These are phyloP conservation scores for Austrolebias charrua DNA, from an alignment of 2,797 vertebrate genomes.

Conservation along the genomic window DNA sequence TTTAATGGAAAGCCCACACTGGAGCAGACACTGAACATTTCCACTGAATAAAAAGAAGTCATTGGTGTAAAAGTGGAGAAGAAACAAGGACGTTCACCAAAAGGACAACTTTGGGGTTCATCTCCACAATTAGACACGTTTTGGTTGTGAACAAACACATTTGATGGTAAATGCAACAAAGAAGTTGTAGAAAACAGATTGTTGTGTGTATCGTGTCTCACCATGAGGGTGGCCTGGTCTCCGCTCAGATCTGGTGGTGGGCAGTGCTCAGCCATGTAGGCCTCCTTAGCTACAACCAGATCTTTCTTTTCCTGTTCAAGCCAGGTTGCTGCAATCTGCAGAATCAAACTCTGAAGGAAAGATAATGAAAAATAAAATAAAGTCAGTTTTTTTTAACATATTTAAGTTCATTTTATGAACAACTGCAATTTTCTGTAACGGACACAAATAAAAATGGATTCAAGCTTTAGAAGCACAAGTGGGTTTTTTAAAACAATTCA, in stretches of 20 bases:
- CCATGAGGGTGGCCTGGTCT: conserved; percentile 77
- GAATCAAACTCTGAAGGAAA: conserved; percentile 80
- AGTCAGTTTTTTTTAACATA: neutral
- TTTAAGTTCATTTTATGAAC: neutral
- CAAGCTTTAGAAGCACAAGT: no score
- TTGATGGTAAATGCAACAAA: no score
- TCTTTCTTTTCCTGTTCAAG: conserved; percentile 65
- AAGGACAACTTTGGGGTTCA: no score
- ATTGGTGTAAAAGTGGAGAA: neutral
- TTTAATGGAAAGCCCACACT: neutral
- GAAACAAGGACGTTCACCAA: neutral
- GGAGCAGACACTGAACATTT: no score
- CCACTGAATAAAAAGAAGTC: neutral
- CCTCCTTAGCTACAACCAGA: conserved; percentile 25
- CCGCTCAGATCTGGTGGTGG: conserved; percentile 26
- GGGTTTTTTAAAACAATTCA: no score
- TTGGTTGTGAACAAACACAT: no score
- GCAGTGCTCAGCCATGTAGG: conserved; percentile 63
- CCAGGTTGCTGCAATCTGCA: conserved; percentile 64
- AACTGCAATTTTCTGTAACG: no score
- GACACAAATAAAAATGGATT: no score
- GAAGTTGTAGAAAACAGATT: no score
- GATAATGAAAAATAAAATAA: neutral
- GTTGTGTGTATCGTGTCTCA: conserved; percentile 24
- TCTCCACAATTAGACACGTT: neutral